A percentile compares a stretch with the other conserved stretches of the same genome.
phyloP scores from a whole-genome alignment of 2,797 vertebrate genomes.

The Chanos chanos region DNA sequence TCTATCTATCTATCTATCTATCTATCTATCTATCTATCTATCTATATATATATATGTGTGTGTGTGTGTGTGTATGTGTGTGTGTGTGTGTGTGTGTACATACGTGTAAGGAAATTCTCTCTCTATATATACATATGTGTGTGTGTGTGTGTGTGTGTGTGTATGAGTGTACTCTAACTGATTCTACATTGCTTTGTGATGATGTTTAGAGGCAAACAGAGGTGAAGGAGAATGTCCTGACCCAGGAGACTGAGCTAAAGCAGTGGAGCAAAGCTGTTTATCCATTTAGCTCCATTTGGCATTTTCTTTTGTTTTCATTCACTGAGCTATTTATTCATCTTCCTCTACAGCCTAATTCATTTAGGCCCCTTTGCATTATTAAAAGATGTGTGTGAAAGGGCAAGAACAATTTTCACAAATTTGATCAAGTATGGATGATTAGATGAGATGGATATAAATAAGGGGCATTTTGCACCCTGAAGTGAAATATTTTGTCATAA shows the following conservation, averaged over 20 bases:
- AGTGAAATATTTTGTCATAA: constrained; percentile 32
- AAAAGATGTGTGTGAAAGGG: constrained; percentile 43
- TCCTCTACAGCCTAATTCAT: constrained; percentile 33
- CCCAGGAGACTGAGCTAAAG: constrained; percentile 33
- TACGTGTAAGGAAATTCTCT: neutral
- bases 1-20: no score
- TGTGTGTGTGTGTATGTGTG: neutral
- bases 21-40: no score
- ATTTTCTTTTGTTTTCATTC: constrained; percentile 32
- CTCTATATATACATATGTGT: neutral
- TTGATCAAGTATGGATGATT: constrained; percentile 50
- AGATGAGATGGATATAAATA: constrained; percentile 46
- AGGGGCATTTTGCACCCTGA: constrained; percentile 39
- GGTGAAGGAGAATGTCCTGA: constrained; percentile 30
- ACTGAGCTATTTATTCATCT: constrained; percentile 38
- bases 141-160: neutral
- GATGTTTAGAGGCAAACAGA: constrained; percentile 37
- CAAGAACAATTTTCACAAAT: constrained; percentile 33
- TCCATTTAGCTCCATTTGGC: constrained; percentile 13
- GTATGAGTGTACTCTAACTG: constrained; percentile 18
- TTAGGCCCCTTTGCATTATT: constrained; percentile 19
- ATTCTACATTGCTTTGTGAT: constrained; percentile 37
- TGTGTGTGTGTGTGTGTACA: constrained; percentile 27
- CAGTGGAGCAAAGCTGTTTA: constrained; percentile 27
- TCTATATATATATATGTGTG: no score